Evolutionary conservation across 2,797 vertebrate genomes (phyloP).

Genomic region (Chanos chanos): DNA sequence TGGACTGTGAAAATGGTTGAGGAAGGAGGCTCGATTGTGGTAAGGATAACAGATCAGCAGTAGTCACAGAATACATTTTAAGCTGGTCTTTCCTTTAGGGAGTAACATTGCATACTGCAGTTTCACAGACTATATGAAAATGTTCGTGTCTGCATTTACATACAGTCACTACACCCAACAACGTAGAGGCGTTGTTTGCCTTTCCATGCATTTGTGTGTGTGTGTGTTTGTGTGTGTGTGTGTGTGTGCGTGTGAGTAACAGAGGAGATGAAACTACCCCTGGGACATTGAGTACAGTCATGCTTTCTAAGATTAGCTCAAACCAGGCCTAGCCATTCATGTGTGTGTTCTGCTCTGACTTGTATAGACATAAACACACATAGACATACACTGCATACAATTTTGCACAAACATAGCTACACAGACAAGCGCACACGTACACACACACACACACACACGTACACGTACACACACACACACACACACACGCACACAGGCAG

Average conservation of each 20-base stretch:
- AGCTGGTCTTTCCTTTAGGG: too few relatives aligned
- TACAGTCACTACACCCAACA: too few relatives aligned
- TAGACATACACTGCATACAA: conserved; percentile 1
- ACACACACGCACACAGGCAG: background rate
- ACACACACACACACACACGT: conserved; percentile 1
- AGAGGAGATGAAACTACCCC: background rate
- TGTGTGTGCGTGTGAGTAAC: background rate
- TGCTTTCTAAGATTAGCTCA: conserved; percentile 27
- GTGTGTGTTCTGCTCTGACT: background rate
- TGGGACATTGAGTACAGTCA: background rate
- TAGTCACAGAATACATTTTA: too few relatives aligned
- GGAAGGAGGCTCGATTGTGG: too few relatives aligned
- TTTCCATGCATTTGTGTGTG: background rate
- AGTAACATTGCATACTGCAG: too few relatives aligned
- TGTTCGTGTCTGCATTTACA: too few relatives aligned
- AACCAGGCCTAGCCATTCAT: conserved; percentile 7
- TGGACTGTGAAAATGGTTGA: too few relatives aligned
- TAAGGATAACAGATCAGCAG: too few relatives aligned
- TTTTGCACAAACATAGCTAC: conserved; percentile 7
- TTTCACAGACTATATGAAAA: too few relatives aligned
- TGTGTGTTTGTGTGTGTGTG: background rate
- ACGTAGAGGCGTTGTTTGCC: too few relatives aligned
- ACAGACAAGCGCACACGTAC: background rate
- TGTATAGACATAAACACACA: background rate
- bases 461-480: conserved; percentile 6